Evolutionary conservation across 2,113 vertebrate species (phyloP), one percentile per base, ranked within the genome.

Genomic region (Pseudonaja textilis): DNA sequence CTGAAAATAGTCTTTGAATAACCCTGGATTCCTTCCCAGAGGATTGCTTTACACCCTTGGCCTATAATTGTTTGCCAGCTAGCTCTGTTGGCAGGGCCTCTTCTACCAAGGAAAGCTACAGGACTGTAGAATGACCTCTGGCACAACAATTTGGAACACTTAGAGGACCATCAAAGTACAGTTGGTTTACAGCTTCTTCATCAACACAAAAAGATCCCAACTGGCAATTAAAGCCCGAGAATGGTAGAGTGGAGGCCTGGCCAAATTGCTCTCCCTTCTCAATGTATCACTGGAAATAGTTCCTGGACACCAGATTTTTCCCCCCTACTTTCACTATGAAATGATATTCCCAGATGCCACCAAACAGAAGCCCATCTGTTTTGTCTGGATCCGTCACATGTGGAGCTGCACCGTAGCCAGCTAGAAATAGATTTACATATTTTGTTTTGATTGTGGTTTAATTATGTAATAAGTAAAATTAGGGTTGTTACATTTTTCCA

Each of bases 321-420:
- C 0, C 59, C 59, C 25, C 26, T 87, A n/a, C 16, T 55, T 89
- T 52, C 85, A 50, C 25, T 0, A 23, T 22, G 81, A 87, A 42
- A 57, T 54, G 45, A 54, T 86, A 50, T 90, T 93, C n/a, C 56
- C 56, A 93, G 88, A 34, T 87, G 92, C 23, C 56, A 55, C 87
- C 81, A 64, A 64, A 61, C 25, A 52, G 29, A 39, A 23, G 23
- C 26, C 55, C 89, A 86, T 87, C 74, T 86, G 91, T 64, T 87
- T 93, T 86, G n/a, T 26, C 39, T 34, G 56, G 61, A 50, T 90
- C 61, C 4, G 23, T 52, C 55, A 86, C 92, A 52, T 50, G 45
- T 42, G 74, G 29, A 64, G 57, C 12, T 93, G 74, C 34, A 59
- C 9, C 39, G 12, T 39, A 59, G 74, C 88, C 86, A 90, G 16